Evolutionary conservation across 2,113 vertebrate genomes (phyloP).

Genomic region (Anolis sagrei): DNA sequence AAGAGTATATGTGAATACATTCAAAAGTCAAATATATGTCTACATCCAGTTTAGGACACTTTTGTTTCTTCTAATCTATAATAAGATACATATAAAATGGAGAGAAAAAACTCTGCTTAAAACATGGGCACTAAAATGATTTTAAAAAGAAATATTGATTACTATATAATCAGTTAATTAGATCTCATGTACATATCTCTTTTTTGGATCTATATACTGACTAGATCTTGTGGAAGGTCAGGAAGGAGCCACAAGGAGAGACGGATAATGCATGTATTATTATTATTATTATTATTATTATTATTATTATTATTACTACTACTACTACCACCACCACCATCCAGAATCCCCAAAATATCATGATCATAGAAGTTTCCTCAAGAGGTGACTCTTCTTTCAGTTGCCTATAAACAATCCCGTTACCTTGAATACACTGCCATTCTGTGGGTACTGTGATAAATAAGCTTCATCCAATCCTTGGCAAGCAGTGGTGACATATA

Average conservation of each 20-base stretch:
- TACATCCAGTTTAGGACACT: not conserved
- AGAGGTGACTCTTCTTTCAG: not conserved
- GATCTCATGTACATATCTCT: too few relatives aligned
- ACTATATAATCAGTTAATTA: not conserved
- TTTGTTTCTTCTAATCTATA: too few relatives aligned
- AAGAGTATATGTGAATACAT: not conserved
- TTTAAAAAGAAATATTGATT: not conserved
- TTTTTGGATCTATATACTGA: too few relatives aligned
- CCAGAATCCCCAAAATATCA: too few relatives aligned
- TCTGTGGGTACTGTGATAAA: slow-evolving; percentile 77
- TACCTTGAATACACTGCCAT: slow-evolving; percentile 90
- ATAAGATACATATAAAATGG: not conserved
- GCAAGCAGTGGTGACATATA: slow-evolving; percentile 89
- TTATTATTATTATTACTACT: too few relatives aligned
- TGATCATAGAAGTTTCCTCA: too few relatives aligned
- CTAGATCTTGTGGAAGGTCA: too few relatives aligned
- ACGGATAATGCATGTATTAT: too few relatives aligned
- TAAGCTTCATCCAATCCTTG: slow-evolving; percentile 78
- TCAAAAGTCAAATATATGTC: not conserved
- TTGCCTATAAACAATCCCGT: not conserved
- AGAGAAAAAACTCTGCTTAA: not conserved
- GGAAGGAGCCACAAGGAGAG: too few relatives aligned
- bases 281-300: too few relatives aligned
- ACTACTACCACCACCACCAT: too few relatives aligned
- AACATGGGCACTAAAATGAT: not conserved